A percentile compares a stretch with the other conserved stretches of the same genome.
Conservation (phyloP, 2,888 invertebrate species). For the Cosmorhoe ocellata region DNA sequence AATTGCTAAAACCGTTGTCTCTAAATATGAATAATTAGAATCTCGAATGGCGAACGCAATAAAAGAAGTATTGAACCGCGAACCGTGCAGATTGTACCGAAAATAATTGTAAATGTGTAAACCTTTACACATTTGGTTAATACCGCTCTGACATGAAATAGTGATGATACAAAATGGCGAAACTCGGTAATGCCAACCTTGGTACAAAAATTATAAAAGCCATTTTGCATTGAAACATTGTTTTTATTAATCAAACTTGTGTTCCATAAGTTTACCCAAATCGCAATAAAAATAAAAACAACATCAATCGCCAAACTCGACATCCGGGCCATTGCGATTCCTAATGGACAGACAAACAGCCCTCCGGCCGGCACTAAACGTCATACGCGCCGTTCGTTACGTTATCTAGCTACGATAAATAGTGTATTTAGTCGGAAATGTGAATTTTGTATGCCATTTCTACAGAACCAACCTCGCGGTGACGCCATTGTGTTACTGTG, state of each 20-base stretch:
- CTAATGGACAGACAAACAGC: conserved; percentile 33
- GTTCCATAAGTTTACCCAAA: background rate
- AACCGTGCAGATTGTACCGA: no score
- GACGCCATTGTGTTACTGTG: background rate
- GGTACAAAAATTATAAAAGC: no score
- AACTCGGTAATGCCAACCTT: no score
- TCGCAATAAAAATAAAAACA: conserved; percentile 7
- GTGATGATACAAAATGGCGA: no score
- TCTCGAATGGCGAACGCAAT: no score
- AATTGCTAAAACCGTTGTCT: background rate
- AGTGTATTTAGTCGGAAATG: conserved; percentile 31
- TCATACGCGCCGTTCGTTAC: conserved; percentile 29
- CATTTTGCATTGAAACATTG: background rate
- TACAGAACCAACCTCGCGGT: conserved; percentile 17
- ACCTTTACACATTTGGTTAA: no score
- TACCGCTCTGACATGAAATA: no score
- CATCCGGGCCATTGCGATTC: conserved; percentile 5
- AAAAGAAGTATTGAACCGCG: no score
- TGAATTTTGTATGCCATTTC: conserved; percentile 27
- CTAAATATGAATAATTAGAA: background rate
- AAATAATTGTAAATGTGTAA: no score
- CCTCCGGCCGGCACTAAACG: conserved; percentile 34
- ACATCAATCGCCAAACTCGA: conserved; percentile 1
- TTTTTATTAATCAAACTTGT: no score
- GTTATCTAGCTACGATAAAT: conserved; percentile 34